phyloP scores from a whole-genome alignment of 1,140 invertebrate species.

The Batillaria attramentaria region DNA sequence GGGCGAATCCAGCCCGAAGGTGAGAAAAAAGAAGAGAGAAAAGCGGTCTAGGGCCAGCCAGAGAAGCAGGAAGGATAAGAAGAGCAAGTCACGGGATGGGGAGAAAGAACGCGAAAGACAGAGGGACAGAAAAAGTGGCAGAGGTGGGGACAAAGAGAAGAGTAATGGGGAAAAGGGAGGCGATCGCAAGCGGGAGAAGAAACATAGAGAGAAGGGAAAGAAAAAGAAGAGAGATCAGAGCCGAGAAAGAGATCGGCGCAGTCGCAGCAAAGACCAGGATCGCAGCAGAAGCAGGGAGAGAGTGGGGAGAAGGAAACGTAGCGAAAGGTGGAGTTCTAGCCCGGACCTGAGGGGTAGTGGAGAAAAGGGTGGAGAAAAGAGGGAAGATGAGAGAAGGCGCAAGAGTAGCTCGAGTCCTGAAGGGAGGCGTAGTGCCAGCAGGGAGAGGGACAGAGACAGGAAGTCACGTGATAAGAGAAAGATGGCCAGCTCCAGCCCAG shows the following conservation, averaged over 20 bases:
- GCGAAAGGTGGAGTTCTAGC: no score
- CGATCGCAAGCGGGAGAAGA: conserved; percentile 20
- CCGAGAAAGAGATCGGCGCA: background rate
- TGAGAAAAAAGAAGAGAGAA: conserved; percentile 12
- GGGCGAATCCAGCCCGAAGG: background rate
- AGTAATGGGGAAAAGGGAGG: conserved; percentile 29
- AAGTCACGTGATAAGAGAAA: conserved; percentile 25
- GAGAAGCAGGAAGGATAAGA: conserved; percentile 27
- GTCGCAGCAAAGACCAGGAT: background rate
- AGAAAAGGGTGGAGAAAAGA: conserved; percentile 29
- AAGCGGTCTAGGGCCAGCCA: conserved; percentile 21
- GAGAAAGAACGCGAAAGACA: conserved; percentile 14
- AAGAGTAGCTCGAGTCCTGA: conserved; percentile 10
- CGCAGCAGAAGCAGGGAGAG: conserved; percentile 24
- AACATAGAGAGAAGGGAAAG: conserved; percentile 25
- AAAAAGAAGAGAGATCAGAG: conserved; percentile 21
- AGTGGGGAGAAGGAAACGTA: conserved; percentile 28
- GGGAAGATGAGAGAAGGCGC: background rate
- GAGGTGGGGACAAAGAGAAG: conserved; percentile 25
- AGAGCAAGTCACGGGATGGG: conserved; percentile 15
- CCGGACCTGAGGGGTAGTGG: background rate
- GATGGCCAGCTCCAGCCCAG: conserved; percentile 11
- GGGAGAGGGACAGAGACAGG: conserved; percentile 15
- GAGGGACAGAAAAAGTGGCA: conserved; percentile 14
- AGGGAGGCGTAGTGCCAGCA: conserved; percentile 4